These are phyloP conservation scores for Gymnorhina tibicen DNA, from an alignment of 2,113 vertebrate genomes.

Conservation along the genomic window DNA sequence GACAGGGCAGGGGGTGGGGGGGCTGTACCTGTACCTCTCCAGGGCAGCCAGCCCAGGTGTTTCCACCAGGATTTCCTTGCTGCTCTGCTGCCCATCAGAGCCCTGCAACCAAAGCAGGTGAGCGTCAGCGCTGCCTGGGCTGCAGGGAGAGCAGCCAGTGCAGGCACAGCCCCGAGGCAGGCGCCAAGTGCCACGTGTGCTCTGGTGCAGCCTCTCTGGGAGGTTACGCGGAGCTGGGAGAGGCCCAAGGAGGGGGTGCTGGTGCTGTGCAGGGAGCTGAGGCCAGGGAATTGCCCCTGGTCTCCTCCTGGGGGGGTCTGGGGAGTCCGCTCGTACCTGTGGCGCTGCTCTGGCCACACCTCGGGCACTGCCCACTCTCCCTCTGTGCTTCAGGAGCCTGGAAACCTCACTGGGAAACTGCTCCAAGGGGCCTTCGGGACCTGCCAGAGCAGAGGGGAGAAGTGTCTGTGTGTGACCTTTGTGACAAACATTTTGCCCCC, in stretches of 20 bases:
- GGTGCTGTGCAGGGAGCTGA: neutral
- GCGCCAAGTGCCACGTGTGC: neutral
- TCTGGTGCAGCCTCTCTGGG: neutral
- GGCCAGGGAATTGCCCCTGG: fast-evolving
- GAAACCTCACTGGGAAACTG: conserved; percentile 75
- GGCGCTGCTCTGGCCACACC: conserved; percentile 59
- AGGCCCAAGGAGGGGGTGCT: neutral
- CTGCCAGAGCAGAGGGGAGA: conserved; percentile 20
- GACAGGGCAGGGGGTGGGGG: neutral
- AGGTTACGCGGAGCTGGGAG: neutral
- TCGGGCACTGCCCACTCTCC: conserved; percentile 68
- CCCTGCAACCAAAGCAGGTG: conserved; percentile 68
- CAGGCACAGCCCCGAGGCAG: neutral
- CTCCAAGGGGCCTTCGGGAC: conserved; percentile 57
- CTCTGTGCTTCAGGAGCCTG: conserved; percentile 68
- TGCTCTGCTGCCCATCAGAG: conserved; percentile 21
- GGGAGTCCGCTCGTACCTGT: conserved; percentile 68
- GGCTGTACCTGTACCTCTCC: conserved; percentile 59
- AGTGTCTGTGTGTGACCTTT: fast-evolving
- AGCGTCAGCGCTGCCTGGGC: neutral
- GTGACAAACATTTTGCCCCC: neutral
- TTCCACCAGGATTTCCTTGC: conserved; percentile 69
- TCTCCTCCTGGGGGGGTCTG: too few species aligned
- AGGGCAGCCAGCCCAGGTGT: conserved; percentile 64
- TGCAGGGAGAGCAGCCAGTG: neutral